phyloP scores from a whole-genome alignment of 2,888 invertebrate species.

The Drosophila longiperda region DNA sequence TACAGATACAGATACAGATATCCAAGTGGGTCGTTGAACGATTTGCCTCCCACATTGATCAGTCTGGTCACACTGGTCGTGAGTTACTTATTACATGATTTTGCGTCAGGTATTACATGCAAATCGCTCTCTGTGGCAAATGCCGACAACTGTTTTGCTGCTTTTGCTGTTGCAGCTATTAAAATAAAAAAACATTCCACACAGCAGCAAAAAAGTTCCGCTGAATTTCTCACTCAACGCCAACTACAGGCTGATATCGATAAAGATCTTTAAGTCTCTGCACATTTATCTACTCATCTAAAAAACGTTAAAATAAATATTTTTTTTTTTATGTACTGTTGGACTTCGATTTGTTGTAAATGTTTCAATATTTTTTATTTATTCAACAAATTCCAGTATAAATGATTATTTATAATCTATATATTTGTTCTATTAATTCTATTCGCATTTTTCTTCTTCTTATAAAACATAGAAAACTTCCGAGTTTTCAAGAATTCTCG shows the following conservation, averaged over 20 bases:
- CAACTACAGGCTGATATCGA: constrained; percentile 31
- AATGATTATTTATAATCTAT: too few relatives aligned
- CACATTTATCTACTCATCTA: background rate
- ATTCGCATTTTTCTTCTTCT: background rate
- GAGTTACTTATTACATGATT: constrained; percentile 59
- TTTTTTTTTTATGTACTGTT: background rate
- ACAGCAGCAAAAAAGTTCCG: constrained; percentile 20
- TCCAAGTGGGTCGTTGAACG: constrained; percentile 51
- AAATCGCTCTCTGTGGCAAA: constrained; percentile 52
- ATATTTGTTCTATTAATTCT: background rate
- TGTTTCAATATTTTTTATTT: too few relatives aligned
- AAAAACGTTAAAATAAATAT: background rate
- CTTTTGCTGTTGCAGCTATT: constrained; percentile 11
- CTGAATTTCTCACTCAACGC: constrained; percentile 12
- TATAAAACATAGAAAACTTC: background rate
- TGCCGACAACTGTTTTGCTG: constrained; percentile 44
- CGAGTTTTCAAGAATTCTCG: background rate
- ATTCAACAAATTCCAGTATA: too few relatives aligned
- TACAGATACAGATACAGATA: constrained; percentile 21
- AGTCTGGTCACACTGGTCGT: constrained; percentile 40
- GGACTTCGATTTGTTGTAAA: background rate
- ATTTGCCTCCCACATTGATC: constrained; percentile 44
- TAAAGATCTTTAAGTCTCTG: background rate
- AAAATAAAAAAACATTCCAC: constrained; percentile 18
- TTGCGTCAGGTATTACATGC: constrained; percentile 67